phyloP scores from a whole-genome alignment of 2,797 vertebrate species.

The Pristis pectinata region DNA sequence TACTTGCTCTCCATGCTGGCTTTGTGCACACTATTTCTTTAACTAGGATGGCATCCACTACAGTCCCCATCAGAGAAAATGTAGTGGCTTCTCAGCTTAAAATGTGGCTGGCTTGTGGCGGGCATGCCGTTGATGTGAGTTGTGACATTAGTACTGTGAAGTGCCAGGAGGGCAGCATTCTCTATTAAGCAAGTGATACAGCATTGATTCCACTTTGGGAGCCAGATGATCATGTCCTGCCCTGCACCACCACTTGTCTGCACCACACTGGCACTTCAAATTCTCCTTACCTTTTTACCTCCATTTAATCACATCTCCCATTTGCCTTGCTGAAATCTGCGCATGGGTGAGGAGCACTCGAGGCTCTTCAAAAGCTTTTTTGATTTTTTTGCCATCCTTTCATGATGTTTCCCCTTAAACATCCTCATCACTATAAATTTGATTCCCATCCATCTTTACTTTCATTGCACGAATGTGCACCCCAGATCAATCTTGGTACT shows the following conservation, averaged over 20 bases:
- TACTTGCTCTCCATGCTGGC: background rate
- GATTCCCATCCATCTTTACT: background rate
- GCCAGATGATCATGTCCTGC: background rate
- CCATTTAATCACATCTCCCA: background rate
- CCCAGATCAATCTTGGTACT: background rate
- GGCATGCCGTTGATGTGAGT: background rate
- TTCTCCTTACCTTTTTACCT: background rate
- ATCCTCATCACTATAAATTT: background rate
- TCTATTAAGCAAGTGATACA: background rate
- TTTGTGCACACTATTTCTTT: background rate
- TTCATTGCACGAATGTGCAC: background rate
- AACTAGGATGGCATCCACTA: background rate
- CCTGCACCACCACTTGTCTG: background rate
- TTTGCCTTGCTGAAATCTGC: background rate
- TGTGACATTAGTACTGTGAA: background rate
- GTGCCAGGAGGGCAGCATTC: background rate
- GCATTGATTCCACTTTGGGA: background rate
- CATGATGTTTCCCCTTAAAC: background rate
- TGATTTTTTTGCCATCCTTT: background rate
- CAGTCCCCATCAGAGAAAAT: background rate
- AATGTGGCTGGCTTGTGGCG: background rate
- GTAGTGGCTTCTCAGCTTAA: background rate
- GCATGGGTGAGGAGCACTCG: background rate
- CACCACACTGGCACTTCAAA: background rate
- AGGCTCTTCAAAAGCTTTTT: background rate